Conservation (phyloP, 2,888 invertebrate genomes). For the Caenorhabditis wallacei region DNA sequence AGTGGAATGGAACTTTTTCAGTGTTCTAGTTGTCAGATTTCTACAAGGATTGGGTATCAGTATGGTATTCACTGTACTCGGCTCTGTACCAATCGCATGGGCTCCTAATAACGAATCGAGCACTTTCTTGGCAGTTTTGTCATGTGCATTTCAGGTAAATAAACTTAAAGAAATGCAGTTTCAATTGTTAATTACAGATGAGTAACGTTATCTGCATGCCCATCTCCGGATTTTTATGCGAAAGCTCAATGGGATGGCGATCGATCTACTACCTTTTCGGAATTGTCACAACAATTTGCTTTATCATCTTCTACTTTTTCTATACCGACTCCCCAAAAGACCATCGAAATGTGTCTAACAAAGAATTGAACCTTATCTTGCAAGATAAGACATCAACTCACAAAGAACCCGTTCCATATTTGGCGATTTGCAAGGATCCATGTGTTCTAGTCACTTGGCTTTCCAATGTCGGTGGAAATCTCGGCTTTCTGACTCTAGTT, state of each 20-base stretch:
- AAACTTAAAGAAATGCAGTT: too few species aligned
- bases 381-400: slow-evolving; percentile 52
- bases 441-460: slow-evolving; percentile 57
- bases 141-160: slow-evolving; percentile 58
- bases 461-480: slow-evolving; percentile 56
- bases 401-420: slow-evolving; percentile 63
- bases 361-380: slow-evolving; percentile 52
- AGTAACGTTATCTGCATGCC: slow-evolving; percentile 65
- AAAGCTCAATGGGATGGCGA: slow-evolving; percentile 61
- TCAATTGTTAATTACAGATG: slow-evolving; percentile 15
- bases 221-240: slow-evolving; percentile 62
- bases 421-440: slow-evolving; percentile 60
- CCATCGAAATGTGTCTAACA: slow-evolving; percentile 56
- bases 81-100: slow-evolving; percentile 57
- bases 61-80: slow-evolving; percentile 48
- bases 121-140: slow-evolving; percentile 52
- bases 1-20: slow-evolving; percentile 26
- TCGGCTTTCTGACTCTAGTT: slow-evolving; percentile 58
- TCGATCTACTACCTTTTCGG: slow-evolving; percentile 63
- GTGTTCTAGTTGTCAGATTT: slow-evolving; percentile 44
- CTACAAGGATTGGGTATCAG: slow-evolving; percentile 53
- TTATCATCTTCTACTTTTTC: slow-evolving; percentile 60
- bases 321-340: slow-evolving; percentile 60
- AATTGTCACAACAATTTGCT: slow-evolving; percentile 42
- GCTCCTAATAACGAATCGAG: slow-evolving; percentile 51